Base-by-base conservation (phyloP, 1,140 invertebrate species). In the Rhopalosiphum maidis region DNA sequence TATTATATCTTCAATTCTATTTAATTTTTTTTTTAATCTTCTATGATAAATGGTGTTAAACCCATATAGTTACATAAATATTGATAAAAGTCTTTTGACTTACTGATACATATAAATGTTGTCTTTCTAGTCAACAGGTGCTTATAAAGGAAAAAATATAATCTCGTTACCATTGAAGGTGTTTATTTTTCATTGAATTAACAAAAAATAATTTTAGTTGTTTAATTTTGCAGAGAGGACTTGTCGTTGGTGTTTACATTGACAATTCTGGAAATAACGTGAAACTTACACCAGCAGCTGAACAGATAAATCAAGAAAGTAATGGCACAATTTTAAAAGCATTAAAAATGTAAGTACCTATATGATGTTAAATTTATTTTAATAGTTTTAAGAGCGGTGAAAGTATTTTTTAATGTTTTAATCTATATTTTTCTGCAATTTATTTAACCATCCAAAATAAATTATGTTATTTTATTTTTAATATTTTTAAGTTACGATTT, bases 181-280 rank as follows among this genome's bases (percentile, higher is more conserved):
- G 8, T 30, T 43, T 30, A 30, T 86, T 41, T 43, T 41, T 43
- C 22, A 43, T 43, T 85, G 23, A 25, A 86, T 86, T 25, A 23
- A 86, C 22, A 23, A 0, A 41, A 7, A 41, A 25, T 90, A 41
- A 90, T 23, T n/a, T 41, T 11, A 77, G 30, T n/a, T 68, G 0
- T n/a, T 91, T 46, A 77, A 68, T 94, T 94, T 95, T 95, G 89
- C 94, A 96, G 95, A 96, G 95, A 94, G 96, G 96, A 85, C 94
- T 96, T 54, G 96, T 96, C 54, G 95, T 97, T 83, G 96, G 96
- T 93, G 95, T 96, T 51, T 96, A 96, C 94, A 95, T 95, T 87
- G 94, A 95, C 93, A 95, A 96, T 92, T 95, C 95, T 94, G 91
- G 82, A 9, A 95, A 95, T 93, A 95, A 94, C 55, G 55, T 96